phyloP scores from a whole-genome alignment of 2,888 invertebrate species.

The Dascillus cervinus region DNA sequence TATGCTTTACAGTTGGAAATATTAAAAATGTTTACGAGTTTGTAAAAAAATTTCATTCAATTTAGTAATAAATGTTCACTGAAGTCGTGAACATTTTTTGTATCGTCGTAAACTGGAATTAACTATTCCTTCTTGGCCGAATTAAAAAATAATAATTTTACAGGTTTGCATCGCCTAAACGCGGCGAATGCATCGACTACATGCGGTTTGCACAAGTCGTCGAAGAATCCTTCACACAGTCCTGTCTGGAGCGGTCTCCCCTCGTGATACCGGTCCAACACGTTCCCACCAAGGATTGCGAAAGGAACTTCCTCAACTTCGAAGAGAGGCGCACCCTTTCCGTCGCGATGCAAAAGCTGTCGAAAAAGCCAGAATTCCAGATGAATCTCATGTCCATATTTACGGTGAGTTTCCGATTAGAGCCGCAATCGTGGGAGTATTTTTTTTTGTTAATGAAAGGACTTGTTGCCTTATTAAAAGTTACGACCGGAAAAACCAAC shows the following conservation, averaged over 20 bases:
- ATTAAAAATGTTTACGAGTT: no score
- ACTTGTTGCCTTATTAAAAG: constrained; percentile 19
- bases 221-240: constrained; percentile 63
- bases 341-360: constrained; percentile 59
- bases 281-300: constrained; percentile 57
- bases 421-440: constrained; percentile 9
- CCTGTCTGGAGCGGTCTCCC: constrained; percentile 59
- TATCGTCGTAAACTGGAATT: constrained; percentile 1
- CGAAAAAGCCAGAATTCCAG: constrained; percentile 56
- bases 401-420: constrained; percentile 48
- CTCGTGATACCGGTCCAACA: constrained; percentile 62
- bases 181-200: constrained; percentile 56
- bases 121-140: background rate
- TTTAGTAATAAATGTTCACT: constrained; percentile 1
- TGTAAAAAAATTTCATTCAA: background rate
- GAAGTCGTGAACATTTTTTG: background rate
- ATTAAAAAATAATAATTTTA: constrained; percentile 9
- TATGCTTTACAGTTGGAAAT: background rate
- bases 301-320: constrained; percentile 61
- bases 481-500: constrained; percentile 17
- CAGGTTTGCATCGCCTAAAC: constrained; percentile 58
- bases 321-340: constrained; percentile 60
- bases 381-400: constrained; percentile 64
- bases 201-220: constrained; percentile 58
- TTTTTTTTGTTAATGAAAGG: constrained; percentile 6